Evolutionary conservation across 2,888 invertebrate genomes (phyloP).

Genomic region (Eupithecia abbreviata): DNA sequence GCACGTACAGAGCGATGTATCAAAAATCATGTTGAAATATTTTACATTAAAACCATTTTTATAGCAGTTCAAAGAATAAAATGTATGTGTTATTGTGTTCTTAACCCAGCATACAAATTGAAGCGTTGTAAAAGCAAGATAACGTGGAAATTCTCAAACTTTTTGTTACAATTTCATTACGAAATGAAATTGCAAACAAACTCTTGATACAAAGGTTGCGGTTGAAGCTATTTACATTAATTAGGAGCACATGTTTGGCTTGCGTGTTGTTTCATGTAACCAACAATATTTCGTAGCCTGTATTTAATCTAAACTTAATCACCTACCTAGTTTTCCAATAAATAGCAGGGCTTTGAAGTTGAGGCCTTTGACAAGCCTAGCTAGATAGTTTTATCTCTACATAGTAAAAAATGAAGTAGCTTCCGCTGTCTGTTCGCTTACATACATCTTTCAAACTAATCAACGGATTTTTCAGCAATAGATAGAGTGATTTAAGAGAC

Average conservation of each 20-base stretch:
- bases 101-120: constrained; percentile 24
- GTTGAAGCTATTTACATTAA: constrained; percentile 11
- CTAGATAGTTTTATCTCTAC: too few relatives aligned
- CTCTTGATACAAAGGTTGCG: constrained; percentile 4
- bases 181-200: neutral
- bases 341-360: neutral
- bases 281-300: neutral
- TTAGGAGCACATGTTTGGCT: constrained; percentile 23
- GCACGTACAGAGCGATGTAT: constrained; percentile 26
- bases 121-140: constrained; percentile 23
- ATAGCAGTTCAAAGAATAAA: constrained; percentile 29
- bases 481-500: too few relatives aligned
- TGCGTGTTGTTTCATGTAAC: constrained; percentile 1
- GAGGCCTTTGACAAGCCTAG: too few relatives aligned
- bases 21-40: constrained; percentile 43
- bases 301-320: neutral
- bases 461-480: too few relatives aligned
- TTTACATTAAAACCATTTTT: neutral
- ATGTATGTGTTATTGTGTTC: constrained; percentile 4
- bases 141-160: constrained; percentile 5
- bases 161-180: neutral
- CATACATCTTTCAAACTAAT: too few relatives aligned
- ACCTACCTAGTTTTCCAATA: too few relatives aligned
- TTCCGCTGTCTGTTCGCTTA: too few relatives aligned
- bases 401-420: too few relatives aligned